Evolutionary conservation across 2,888 invertebrate species (phyloP), one percentile per base, ranked within the genome.

Genomic region (Agonopterix alstromeriana): DNA sequence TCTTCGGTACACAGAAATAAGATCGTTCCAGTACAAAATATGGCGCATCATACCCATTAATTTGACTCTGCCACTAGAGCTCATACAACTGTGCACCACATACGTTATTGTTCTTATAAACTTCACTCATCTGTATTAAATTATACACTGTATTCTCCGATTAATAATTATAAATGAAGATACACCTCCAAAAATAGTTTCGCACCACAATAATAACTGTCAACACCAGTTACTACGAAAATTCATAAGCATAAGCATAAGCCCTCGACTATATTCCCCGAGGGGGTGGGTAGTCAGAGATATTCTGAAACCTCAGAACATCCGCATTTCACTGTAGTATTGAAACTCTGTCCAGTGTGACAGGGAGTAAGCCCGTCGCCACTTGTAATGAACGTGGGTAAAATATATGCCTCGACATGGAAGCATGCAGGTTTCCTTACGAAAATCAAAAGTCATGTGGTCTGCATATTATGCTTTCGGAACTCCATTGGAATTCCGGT

Each of bases 41-140:
- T 86, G 81, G 77, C 65, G 87, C 0, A 67, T 77, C 0, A 73
- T 87, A 1, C 81, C 83, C 0, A 63, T 86, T 17, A 76, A 79
- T 52, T 53, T 82, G 1, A 45, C 58, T 0, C 51, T 86, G 2
- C 86, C 85, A 0, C 53, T 87, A 0, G 77, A 81, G 42, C 52
- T 87, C 3, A 57, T 78, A 10, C 81, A 76, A 45, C 43, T 82
- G 1, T 85, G 85, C 47, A 70, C 74, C 5, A 76, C 77, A 2
- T 81, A 84, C 35, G 73, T 85, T 1, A 81, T 87, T 11, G 81
- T 86, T 2, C 52, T 86, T 0, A 78, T 85, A 35, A 87, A 86
- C 48, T 83, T 82, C n/a, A 82, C 82, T 0, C 79, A 87, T 63
- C 61, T 84, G 14, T 83, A 78, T 61, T 52, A 17, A 49, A 14